Conservation (phyloP, 1,140 invertebrate genomes). For the Drosophila micromelanica region DNA sequence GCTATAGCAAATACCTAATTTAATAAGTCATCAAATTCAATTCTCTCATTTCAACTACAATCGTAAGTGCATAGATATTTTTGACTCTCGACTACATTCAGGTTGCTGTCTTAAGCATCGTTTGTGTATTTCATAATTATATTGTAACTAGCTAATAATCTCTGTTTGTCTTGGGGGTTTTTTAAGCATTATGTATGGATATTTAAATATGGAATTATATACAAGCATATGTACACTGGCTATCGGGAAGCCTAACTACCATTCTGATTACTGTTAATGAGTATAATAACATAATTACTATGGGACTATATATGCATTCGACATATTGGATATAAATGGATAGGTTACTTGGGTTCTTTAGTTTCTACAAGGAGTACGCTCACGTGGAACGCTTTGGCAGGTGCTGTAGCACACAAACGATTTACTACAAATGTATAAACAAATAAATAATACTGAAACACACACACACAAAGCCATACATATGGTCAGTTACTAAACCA, state of each 20-base stretch:
- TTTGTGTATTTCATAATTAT: background rate
- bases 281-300: constrained; percentile 22
- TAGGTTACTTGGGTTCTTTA: constrained; percentile 26
- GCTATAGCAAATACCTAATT: background rate
- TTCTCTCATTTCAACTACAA: constrained; percentile 26
- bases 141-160: constrained; percentile 15
- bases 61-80: constrained; percentile 14
- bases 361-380: constrained; percentile 44
- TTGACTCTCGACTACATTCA: background rate
- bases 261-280: constrained; percentile 50
- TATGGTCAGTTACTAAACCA: constrained; percentile 31
- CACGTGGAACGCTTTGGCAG: constrained; percentile 67
- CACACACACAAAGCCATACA: constrained; percentile 1
- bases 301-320: constrained; percentile 24
- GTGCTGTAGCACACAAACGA: constrained; percentile 60
- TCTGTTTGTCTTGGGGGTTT: constrained; percentile 20
- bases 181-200: constrained; percentile 7
- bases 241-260: constrained; percentile 51
- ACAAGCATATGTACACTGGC: constrained; percentile 53
- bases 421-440: constrained; percentile 27
- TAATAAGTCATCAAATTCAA: constrained; percentile 27
- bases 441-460: constrained; percentile 73
- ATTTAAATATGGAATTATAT: constrained; percentile 24
- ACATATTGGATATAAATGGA: constrained; percentile 49
- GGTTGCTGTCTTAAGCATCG: constrained; percentile 6